Evolutionary conservation across 92 coral and sea anemone species (phyloP), one percentile per base, ranked within the genome.

Genomic region (Bergia sp.): DNA sequence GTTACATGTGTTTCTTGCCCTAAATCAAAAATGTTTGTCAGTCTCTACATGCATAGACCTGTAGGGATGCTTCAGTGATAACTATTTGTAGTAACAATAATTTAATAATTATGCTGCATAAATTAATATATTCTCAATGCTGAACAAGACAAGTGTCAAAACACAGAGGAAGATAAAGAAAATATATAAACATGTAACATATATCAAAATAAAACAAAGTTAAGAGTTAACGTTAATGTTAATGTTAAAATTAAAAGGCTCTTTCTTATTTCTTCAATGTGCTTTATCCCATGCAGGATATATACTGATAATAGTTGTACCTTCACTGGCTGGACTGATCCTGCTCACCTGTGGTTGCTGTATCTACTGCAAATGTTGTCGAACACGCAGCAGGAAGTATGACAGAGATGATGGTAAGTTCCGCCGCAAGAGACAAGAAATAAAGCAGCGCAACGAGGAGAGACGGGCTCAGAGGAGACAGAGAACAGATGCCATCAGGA

Each of bases 281-380:
- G 10, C 58, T 66, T 55, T 73, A 67, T 37, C 40, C 43, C 44
- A 37, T 36, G 1, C 79, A 97, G 99, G 99, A 16, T 88, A 78
- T 66, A 79, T 97, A 73, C 82, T 97, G 83, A 94, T 97, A 71
- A 95, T 95, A 78, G 97, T 97, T 16, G 89, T 97, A 12, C 99
- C 99, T 21, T 89, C 96, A 42, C 90, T 97, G 57, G 88, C 82
- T 49, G 98, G 96, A 57, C 92, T 92, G 15, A 65, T 97, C 37
- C 94, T 97, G 12, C 76, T 97, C 80, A 80, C 91, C 41, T 81
- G 93, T 61, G 95, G 98, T 18, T 97, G 99, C 40, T 92, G 99
- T 79, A 91, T 97, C 76, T 97, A 97, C 89, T 96, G 98, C 87
- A 93, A 95, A 72, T 97, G 99, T 87, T 93, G 99, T 85, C 97